Evolutionary conservation across 2,113 vertebrate genomes (phyloP).

Genomic region (Ictidomys tridecemlineatus): DNA sequence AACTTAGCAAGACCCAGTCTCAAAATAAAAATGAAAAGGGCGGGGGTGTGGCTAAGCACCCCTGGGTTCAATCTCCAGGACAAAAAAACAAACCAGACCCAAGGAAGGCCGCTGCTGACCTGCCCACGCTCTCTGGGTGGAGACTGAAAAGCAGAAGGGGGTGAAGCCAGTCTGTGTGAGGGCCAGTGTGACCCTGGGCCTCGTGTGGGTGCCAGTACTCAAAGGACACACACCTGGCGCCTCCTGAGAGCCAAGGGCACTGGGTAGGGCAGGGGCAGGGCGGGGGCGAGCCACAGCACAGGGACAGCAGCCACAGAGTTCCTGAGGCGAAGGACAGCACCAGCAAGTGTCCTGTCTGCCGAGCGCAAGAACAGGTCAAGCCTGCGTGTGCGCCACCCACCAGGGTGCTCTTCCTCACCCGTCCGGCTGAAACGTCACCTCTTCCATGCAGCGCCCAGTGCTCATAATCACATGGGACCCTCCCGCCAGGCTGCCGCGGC

Average conservation of each 20-base stretch:
- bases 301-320: background rate
- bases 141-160: background rate
- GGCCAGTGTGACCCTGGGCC: background rate
- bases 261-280: no score
- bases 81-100: no score
- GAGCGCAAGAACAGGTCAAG: background rate
- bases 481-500: background rate
- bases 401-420: background rate
- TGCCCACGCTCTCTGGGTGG: background rate
- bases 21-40: no score
- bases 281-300: background rate
- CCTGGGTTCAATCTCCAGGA: no score
- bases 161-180: accelerated
- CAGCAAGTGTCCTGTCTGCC: no score
- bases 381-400: background rate
- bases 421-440: background rate
- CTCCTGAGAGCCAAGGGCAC: background rate
- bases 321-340: background rate
- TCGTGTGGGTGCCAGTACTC: background rate
- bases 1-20: no score
- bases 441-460: background rate
- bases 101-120: background rate
- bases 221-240: background rate
- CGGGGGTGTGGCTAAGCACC: no score
- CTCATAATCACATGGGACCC: background rate